Base-by-base conservation (phyloP, 2,888 invertebrate genomes). In the Xylota segnis region DNA sequence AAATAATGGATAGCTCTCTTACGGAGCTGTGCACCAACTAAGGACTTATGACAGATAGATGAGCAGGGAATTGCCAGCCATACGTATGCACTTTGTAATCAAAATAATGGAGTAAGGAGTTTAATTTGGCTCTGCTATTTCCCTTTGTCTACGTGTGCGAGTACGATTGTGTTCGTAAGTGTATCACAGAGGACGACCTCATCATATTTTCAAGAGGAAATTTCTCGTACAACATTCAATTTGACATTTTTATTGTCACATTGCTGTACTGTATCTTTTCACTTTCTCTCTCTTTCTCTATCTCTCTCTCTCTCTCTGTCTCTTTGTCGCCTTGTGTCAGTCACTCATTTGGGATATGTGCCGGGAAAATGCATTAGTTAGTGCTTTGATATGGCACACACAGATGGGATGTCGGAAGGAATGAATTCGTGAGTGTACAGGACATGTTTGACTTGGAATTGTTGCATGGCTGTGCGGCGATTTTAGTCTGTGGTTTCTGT, bases 101-200 rank as follows among this genome's bases (percentile, higher is more conserved):
- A 77, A 77, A 77, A 77, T 77, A 77, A 77, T 77, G 77, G 61
- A 70, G 54, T 61, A 70, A 61, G 77, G 54, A 63, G 27, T 68
- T 77, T 70, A 70, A 77, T 70, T 77, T 54, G 34, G 52, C 61
- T 65, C 32, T 29, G 5, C 34, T 50, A 47, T 47, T 34, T 50
- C 5, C 32, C 6, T 18, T 65, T 37, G 34, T 18, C 4, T 7
- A n/a, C 14, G 9, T 18, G 12, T n/a, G 12, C n/a, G n/a, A n/a
- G n/a, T 23, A n/a, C 18, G 50, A 32, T n/a, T n/a, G n/a, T n/a
- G n/a, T n/a, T n/a, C n/a, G n/a, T n/a, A n/a, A n/a, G n/a, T n/a
- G 5, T n/a, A 5, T 18, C 47, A 50, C 50, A 50, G 23, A 47
- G 34, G 34, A 58, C n/a, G 12, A 58, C 45, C 34, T 71, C 58